Evolutionary conservation across 2,888 invertebrate species (phyloP).

Genomic region (Parochlus steinenii): DNA sequence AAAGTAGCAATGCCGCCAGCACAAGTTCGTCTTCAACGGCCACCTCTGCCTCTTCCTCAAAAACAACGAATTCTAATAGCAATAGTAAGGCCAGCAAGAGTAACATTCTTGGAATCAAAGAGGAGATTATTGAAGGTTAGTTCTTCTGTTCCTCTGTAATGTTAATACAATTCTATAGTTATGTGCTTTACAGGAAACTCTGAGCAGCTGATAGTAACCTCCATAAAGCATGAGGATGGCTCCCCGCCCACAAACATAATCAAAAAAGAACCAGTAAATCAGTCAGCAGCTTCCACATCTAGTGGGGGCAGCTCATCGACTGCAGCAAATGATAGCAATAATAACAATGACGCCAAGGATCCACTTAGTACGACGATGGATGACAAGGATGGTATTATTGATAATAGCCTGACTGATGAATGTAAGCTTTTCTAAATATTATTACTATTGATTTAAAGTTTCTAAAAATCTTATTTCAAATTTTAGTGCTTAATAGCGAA

Average conservation of each 20-base stretch:
- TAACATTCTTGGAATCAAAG: conserved; percentile 8
- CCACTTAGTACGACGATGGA: conserved; percentile 1
- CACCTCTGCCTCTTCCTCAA: too few relatives aligned
- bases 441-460: neutral
- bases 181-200: neutral
- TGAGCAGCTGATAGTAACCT: conserved; percentile 12
- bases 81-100: conserved; percentile 5
- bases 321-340: conserved; percentile 11
- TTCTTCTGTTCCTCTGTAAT: neutral
- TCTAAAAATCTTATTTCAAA: neutral
- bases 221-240: conserved; percentile 12
- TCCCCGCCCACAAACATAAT: conserved; percentile 12
- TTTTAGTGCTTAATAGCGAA: conserved; percentile 9
- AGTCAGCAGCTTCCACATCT: conserved; percentile 1
- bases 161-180: neutral
- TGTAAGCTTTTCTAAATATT: neutral
- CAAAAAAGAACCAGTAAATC: conserved; percentile 9
- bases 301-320: neutral
- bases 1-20: too few relatives aligned
- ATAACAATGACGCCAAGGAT: conserved; percentile 10
- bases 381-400: conserved; percentile 7
- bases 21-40: too few relatives aligned
- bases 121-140: conserved; percentile 11
- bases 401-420: conserved; percentile 11
- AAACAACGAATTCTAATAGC: conserved; percentile 3